Evolutionary conservation across 2,113 vertebrate genomes (phyloP).

Genomic region (Sialia sialis): DNA sequence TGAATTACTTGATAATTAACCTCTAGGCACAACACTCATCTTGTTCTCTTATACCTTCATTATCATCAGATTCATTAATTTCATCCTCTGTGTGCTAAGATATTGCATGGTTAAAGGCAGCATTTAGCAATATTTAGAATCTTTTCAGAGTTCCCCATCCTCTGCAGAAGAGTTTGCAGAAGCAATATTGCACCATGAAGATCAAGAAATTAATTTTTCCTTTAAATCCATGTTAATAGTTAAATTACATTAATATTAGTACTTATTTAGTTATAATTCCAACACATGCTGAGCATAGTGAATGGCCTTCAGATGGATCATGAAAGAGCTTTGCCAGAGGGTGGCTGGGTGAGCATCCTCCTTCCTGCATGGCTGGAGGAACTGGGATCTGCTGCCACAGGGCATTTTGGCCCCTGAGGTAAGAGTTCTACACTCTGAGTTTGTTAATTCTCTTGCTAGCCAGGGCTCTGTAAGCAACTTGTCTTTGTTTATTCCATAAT

Average conservation of each 20-base stretch:
- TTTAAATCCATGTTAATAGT: neutral
- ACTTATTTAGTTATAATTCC: neutral
- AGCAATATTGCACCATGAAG: neutral
- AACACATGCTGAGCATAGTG: neutral
- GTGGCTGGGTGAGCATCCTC: neutral
- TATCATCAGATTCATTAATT: constrained; percentile 53
- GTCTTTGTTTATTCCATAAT: neutral
- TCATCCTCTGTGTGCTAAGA: neutral
- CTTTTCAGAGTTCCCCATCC: neutral
- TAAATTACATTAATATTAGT: neutral
- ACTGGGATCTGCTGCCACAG: neutral
- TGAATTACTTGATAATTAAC: constrained; percentile 32
- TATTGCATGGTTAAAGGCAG: neutral
- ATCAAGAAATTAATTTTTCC: neutral
- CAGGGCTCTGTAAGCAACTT: neutral
- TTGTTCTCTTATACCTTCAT: constrained; percentile 39
- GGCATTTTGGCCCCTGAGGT: neutral
- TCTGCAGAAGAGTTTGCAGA: neutral
- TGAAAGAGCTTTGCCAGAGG: neutral
- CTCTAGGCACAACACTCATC: neutral
- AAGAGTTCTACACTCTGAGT: neutral
- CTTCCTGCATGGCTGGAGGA: neutral
- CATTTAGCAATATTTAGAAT: neutral
- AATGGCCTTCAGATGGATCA: neutral
- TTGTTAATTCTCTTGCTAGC: neutral